phyloP scores from a whole-genome alignment of 2,797 vertebrate genomes.

The Sebastes umbrosus region DNA sequence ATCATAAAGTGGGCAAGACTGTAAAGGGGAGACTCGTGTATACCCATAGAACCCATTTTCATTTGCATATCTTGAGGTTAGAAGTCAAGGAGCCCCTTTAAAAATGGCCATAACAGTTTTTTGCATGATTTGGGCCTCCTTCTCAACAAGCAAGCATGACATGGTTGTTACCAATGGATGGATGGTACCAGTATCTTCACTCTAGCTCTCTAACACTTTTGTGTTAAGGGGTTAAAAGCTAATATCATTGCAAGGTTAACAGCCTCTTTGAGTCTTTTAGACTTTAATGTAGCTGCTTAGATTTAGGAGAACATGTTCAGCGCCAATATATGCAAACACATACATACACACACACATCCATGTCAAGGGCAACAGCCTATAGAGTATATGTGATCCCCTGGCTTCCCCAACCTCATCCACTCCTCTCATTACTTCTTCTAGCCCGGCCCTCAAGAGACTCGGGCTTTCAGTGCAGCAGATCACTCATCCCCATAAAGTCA shows the following conservation, averaged over 20 bases:
- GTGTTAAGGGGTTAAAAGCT: background rate
- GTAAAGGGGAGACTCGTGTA: no score
- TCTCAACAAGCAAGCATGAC: no score
- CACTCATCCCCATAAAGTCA: conserved; percentile 58
- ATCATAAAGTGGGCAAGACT: no score
- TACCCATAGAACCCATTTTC: no score
- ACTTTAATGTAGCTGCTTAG: background rate
- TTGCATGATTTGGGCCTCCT: no score
- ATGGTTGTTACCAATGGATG: no score
- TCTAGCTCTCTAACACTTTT: no score
- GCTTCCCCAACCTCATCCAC: conserved; percentile 37
- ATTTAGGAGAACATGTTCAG: background rate
- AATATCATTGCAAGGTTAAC: background rate
- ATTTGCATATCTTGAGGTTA: no score
- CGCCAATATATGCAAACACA: background rate
- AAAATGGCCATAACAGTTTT: no score
- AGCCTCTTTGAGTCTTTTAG: background rate
- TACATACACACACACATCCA: background rate
- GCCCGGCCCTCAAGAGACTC: conserved; percentile 34
- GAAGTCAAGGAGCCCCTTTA: no score
- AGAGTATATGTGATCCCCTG: conserved; percentile 14
- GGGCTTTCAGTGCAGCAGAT: conserved; percentile 39
- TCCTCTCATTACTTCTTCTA: conserved; percentile 51
- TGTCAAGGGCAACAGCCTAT: conserved; percentile 24
- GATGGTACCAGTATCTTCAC: no score